These are phyloP conservation scores for Tetragonisca angustula DNA, from an alignment of 2,888 invertebrate species.

Conservation along the genomic window DNA sequence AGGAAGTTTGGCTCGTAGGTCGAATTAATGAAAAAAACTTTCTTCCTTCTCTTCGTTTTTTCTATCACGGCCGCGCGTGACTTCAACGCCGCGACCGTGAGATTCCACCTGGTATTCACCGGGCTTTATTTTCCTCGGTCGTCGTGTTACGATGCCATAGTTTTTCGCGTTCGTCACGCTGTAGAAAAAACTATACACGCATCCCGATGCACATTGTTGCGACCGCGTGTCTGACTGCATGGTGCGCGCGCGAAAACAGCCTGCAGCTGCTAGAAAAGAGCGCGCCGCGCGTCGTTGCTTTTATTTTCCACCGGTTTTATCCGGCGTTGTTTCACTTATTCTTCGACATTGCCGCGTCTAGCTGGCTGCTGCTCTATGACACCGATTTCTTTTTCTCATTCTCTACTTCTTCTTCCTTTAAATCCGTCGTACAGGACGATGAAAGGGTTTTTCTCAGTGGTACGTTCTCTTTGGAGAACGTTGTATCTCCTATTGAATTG, in stretches of 20 bases:
- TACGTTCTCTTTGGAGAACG: not conserved
- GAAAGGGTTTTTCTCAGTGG: not conserved
- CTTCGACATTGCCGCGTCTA: constrained; percentile 30
- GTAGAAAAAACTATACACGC: constrained; percentile 33
- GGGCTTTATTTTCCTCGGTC: constrained; percentile 28
- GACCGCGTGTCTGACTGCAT: constrained; percentile 8
- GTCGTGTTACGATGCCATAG: constrained; percentile 5
- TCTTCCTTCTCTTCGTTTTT: not conserved
- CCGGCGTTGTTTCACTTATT: constrained; percentile 31
- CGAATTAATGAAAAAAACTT: constrained; percentile 58
- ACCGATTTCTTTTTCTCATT: not conserved
- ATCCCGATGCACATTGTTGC: constrained; percentile 21
- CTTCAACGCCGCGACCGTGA: constrained; percentile 19
- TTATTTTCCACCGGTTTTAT: constrained; percentile 41
- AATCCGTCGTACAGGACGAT: not conserved
- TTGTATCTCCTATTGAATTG: not conserved
- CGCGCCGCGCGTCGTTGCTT: constrained; percentile 20
- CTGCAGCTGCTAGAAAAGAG: constrained; percentile 49
- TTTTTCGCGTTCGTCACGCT: not conserved
- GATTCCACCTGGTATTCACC: constrained; percentile 43
- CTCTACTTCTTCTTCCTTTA: not conserved
- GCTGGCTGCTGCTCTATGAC: not conserved
- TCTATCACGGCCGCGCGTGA: not conserved
- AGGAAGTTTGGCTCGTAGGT: constrained; percentile 4
- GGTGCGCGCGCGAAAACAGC: constrained; percentile 41